Conservation (phyloP, 1,140 invertebrate species). For the Aphelinus certus region DNA sequence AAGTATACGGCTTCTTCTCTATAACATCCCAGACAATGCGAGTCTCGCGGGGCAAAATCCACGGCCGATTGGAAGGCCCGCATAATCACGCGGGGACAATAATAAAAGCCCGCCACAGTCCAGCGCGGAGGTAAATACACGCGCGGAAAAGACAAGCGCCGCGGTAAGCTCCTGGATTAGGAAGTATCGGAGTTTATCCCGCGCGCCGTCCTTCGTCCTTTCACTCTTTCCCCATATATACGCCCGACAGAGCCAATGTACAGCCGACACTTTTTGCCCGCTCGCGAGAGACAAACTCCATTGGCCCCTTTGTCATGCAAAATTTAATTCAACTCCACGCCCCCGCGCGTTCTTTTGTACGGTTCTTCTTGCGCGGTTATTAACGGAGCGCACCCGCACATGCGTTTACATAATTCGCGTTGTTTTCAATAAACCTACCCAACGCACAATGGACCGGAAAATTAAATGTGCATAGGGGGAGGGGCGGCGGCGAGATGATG, state of each 20-base stretch:
- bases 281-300: neutral
- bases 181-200: conserved; percentile 16
- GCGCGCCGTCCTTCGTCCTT: too few relatives aligned
- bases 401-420: conserved; percentile 11
- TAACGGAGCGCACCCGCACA: neutral
- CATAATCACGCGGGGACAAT: too few relatives aligned
- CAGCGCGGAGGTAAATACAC: neutral
- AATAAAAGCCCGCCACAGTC: too few relatives aligned
- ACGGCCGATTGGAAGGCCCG: too few relatives aligned
- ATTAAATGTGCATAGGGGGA: too few relatives aligned
- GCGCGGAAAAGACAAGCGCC: neutral
- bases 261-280: too few relatives aligned
- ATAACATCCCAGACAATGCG: too few relatives aligned
- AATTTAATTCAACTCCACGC: conserved; percentile 1
- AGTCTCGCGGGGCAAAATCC: too few relatives aligned
- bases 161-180: neutral
- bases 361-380: neutral
- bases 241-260: too few relatives aligned
- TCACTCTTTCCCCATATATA: too few relatives aligned
- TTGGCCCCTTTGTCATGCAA: conserved; percentile 8
- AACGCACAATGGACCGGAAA: neutral
- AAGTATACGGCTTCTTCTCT: too few relatives aligned
- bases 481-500: too few relatives aligned
- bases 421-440: conserved; percentile 10
- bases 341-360: conserved; percentile 4